Evolutionary conservation across 2,888 invertebrate genomes (phyloP).

Genomic region (Chrysolina haemoptera): DNA sequence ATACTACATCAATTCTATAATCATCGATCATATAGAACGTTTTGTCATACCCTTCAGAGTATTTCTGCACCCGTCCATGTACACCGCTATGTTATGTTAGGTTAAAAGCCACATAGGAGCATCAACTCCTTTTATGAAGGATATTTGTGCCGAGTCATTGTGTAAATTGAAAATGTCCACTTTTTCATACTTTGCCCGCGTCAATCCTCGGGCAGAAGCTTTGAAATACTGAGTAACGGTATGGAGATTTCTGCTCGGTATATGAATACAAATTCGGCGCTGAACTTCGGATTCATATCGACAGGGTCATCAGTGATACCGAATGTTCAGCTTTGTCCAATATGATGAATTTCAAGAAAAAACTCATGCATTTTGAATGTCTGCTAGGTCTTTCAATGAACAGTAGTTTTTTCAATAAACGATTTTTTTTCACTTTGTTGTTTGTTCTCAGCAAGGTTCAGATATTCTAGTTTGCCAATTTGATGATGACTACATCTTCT

Average conservation of each 20-base stretch:
- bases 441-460: too few relatives aligned
- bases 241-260: constrained; percentile 1
- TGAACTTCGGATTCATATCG: constrained; percentile 1
- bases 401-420: too few relatives aligned
- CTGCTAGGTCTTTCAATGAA: too few relatives aligned
- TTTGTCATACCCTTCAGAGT: background rate
- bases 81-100: background rate
- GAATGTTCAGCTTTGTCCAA: background rate
- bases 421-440: too few relatives aligned
- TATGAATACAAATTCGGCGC: background rate
- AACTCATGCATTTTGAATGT: background rate
- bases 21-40: too few relatives aligned
- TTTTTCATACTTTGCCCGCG: constrained; percentile 11
- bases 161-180: constrained; percentile 29
- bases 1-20: too few relatives aligned
- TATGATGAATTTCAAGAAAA: background rate
- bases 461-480: too few relatives aligned
- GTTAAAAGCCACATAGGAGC: constrained; percentile 4
- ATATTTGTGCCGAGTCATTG: constrained; percentile 34
- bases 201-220: background rate
- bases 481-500: too few relatives aligned
- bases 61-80: background rate
- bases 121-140: constrained; percentile 16
- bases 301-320: background rate
- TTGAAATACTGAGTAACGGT: background rate